Evolutionary conservation across 2,113 vertebrate genomes (phyloP).

Genomic region (Notothenia coriiceps): DNA sequence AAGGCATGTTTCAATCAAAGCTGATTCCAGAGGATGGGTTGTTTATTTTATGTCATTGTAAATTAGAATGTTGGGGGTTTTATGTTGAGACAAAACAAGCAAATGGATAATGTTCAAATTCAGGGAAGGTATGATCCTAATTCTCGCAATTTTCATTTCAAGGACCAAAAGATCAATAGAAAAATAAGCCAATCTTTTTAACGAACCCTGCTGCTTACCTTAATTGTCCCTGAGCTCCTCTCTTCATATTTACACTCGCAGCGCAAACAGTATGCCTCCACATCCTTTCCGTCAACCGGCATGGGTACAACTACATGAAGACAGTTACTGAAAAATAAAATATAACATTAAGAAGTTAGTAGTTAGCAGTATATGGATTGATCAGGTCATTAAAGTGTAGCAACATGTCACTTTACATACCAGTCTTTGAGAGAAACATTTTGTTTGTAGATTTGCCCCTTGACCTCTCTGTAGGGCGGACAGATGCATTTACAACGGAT

Average conservation of each 20-base stretch:
- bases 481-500: conserved; percentile 98
- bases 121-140: background rate
- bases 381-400: background rate
- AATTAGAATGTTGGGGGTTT: background rate
- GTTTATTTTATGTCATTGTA: background rate
- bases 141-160: background rate
- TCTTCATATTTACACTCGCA: conserved; percentile 99
- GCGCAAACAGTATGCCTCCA: conserved; percentile 97
- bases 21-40: background rate
- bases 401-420: conserved; percentile 79
- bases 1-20: background rate
- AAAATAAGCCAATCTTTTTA: background rate
- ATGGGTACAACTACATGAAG: conserved; percentile 97
- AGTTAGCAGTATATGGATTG: background rate
- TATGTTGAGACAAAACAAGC: background rate
- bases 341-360: background rate
- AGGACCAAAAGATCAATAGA: background rate
- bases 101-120: background rate
- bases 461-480: conserved; percentile 94
- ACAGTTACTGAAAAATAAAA: conserved; percentile 85
- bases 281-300: conserved; percentile 95
- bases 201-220: conserved; percentile 80
- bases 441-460: conserved; percentile 94
- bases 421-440: conserved; percentile 98
- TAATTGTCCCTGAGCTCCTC: conserved; percentile 97